phyloP scores from a whole-genome alignment of 2,888 invertebrate genomes.

The Melipona beecheii region DNA sequence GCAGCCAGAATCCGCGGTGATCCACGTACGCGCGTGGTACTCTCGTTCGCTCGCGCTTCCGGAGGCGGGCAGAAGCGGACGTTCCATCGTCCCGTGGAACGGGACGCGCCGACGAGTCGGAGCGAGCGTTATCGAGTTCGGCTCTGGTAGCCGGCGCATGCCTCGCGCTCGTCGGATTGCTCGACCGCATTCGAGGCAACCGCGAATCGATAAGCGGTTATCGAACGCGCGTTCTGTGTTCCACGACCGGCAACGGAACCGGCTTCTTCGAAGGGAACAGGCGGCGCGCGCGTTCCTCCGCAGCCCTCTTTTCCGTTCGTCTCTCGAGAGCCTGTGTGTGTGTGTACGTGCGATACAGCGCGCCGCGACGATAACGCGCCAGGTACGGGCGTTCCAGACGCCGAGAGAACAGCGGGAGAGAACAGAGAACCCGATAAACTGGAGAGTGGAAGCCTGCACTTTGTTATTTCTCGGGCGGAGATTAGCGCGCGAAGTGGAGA shows the following conservation, averaged over 20 bases:
- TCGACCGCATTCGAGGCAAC: slow-evolving; percentile 76
- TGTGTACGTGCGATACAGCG: too few species aligned
- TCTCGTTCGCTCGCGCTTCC: slow-evolving; percentile 46
- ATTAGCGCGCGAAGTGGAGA: slow-evolving; percentile 12
- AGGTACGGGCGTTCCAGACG: slow-evolving; percentile 34
- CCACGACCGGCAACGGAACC: slow-evolving; percentile 16
- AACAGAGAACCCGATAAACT: slow-evolving; percentile 21
- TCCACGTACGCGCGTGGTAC: slow-evolving; percentile 42
- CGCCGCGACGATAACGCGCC: slow-evolving; percentile 62
- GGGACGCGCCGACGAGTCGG: slow-evolving; percentile 28
- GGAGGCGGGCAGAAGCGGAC: slow-evolving; percentile 19
- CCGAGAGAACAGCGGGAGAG: not conserved
- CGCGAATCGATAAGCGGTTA: slow-evolving; percentile 76
- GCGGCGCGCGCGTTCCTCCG: slow-evolving; percentile 13
- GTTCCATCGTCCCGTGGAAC: slow-evolving; percentile 68
- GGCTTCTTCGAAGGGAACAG: slow-evolving; percentile 28
- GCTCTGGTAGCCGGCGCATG: slow-evolving; percentile 65
- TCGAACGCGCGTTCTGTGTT: slow-evolving; percentile 46
- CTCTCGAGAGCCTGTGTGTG: too few species aligned
- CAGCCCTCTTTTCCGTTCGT: not conserved
- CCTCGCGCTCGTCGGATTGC: slow-evolving; percentile 75
- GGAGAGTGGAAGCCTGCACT: slow-evolving; percentile 7
- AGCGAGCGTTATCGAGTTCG: slow-evolving; percentile 59
- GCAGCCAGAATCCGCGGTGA: slow-evolving; percentile 37
- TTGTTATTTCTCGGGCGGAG: slow-evolving; percentile 34